These are phyloP conservation scores for Trinorchestia longiramus DNA, from an alignment of 1,140 invertebrate species.

Conservation along the genomic window DNA sequence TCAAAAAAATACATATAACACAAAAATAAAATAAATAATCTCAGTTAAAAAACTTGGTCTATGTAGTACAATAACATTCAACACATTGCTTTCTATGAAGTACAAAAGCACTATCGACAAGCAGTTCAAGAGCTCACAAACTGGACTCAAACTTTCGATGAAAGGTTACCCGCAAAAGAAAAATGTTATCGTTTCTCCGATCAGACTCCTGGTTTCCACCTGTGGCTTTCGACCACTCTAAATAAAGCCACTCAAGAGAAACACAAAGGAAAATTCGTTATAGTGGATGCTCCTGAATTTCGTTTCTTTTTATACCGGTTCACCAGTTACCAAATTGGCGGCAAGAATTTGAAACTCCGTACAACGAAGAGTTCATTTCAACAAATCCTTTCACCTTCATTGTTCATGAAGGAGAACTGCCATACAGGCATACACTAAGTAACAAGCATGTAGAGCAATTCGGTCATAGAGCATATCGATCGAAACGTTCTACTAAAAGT, in stretches of 20 bases:
- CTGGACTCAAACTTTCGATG: background rate
- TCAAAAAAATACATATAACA: background rate
- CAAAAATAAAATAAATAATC: background rate
- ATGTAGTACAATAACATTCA: background rate
- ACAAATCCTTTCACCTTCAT: background rate
- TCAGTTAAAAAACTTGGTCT: background rate
- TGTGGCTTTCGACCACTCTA: background rate
- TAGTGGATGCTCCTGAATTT: background rate
- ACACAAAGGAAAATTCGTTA: constrained; percentile 28
- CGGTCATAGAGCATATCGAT: no score
- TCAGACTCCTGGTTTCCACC: background rate
- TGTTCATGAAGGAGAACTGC: no score
- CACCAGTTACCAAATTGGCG: background rate
- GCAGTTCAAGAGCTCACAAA: background rate
- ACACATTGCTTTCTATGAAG: background rate
- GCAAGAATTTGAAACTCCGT: background rate
- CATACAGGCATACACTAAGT: no score
- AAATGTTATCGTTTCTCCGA: background rate
- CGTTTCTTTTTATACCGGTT: background rate
- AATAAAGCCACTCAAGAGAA: constrained; percentile 10
- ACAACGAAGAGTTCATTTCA: background rate
- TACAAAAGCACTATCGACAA: background rate
- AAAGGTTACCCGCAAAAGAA: background rate
- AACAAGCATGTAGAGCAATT: no score
- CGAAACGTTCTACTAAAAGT: background rate